Percentiles rank a stretch among this genome's conserved stretches.
Conservation (phyloP, 2,888 invertebrate species). For the Yponomeuta sedellus region DNA sequence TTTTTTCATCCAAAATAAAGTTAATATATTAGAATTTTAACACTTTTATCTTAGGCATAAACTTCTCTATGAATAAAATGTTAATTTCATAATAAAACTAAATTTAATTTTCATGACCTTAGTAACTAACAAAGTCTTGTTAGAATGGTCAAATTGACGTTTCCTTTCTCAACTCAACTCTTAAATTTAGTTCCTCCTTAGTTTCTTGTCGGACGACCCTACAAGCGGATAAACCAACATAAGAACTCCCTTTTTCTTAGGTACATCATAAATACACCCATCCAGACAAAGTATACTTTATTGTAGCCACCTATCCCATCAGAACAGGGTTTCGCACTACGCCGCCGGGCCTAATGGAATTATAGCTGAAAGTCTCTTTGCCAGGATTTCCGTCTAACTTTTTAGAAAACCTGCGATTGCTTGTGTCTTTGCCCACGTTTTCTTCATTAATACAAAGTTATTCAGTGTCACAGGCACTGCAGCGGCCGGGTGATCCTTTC, state of each 20-base stretch:
- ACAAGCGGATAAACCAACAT: too few relatives aligned
- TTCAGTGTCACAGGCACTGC: not conserved
- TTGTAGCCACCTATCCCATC: not conserved
- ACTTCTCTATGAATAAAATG: too few relatives aligned
- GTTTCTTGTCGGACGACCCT: too few relatives aligned
- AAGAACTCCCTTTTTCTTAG: not conserved
- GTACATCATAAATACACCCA: not conserved
- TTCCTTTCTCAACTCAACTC: not conserved
- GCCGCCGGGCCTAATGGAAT: not conserved
- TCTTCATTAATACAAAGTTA: not conserved
- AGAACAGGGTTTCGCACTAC: not conserved
- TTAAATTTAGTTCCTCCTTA: not conserved
- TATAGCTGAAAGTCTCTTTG: not conserved
- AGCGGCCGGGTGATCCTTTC: too few relatives aligned
- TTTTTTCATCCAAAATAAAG: too few relatives aligned
- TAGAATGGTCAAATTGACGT: not conserved
- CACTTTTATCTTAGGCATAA: too few relatives aligned
- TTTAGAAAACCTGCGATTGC: not conserved
- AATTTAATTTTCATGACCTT: too few relatives aligned
- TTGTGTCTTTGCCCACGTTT: not conserved
- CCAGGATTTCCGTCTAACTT: not conserved
- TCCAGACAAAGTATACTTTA: not conserved
- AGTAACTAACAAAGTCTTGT: too few relatives aligned
- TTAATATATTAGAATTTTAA: too few relatives aligned
- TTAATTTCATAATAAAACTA: too few relatives aligned